phyloP scores from a whole-genome alignment of 2,113 vertebrate species.

The Corythaeola cristata region DNA sequence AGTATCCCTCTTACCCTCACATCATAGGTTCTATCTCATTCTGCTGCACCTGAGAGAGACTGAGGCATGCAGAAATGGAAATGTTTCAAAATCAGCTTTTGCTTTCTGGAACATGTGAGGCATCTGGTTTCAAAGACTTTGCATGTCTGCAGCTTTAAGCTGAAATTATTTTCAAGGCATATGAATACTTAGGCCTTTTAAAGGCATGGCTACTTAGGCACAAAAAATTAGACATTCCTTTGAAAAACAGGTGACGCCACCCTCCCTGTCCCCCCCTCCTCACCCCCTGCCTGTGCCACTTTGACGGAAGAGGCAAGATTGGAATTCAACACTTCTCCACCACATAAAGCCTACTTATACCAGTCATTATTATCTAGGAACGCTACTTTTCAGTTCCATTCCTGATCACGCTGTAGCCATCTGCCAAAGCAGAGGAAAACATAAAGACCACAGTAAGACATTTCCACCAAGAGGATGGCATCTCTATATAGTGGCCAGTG shows the following conservation, averaged over 20 bases:
- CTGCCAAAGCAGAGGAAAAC: background rate
- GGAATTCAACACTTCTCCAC: background rate
- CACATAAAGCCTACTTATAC: background rate
- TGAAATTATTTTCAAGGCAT: background rate
- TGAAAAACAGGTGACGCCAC: background rate
- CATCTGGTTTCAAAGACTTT: background rate
- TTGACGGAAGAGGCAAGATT: background rate
- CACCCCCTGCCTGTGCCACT: background rate
- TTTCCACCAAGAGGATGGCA: fast-evolving
- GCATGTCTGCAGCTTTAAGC: background rate
- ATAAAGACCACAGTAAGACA: background rate
- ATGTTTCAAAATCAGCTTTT: background rate
- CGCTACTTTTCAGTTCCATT: background rate
- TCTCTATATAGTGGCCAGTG: background rate
- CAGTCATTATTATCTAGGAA: background rate
- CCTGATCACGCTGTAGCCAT: background rate
- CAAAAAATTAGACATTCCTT: background rate
- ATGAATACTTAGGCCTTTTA: background rate
- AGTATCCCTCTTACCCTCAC: background rate
- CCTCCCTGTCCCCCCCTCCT: background rate
- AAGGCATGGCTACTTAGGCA: background rate
- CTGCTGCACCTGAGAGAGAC: background rate
- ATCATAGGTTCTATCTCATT: background rate
- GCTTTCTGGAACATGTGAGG: background rate
- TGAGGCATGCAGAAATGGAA: background rate